phyloP scores from a whole-genome alignment of 2,113 vertebrate genomes.

The Aphyosemion australe region DNA sequence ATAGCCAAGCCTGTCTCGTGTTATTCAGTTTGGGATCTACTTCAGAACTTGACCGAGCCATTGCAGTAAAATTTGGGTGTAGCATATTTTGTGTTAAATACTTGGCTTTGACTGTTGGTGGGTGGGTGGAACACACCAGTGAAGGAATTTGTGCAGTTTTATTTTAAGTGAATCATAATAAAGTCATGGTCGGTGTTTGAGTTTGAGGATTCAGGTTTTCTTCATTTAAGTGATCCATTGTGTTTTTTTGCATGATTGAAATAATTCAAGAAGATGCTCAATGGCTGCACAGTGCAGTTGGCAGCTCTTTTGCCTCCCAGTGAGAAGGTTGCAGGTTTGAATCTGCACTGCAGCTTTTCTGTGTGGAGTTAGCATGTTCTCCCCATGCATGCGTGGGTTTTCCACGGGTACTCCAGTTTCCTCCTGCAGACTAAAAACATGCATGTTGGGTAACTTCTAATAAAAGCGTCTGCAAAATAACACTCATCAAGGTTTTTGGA shows the following conservation, averaged over 20 bases:
- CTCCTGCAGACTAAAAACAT: too few species aligned
- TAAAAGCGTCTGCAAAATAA: too few species aligned
- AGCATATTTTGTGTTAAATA: conserved; percentile 10
- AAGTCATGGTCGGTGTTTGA: neutral
- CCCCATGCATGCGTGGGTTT: too few species aligned
- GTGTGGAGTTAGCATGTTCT: too few species aligned
- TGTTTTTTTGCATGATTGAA: neutral
- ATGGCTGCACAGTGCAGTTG: neutral
- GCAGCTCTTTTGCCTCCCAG: too few species aligned
- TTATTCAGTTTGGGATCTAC: conserved; percentile 13
- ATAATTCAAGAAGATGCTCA: neutral
- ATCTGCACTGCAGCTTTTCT: too few species aligned
- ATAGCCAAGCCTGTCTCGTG: conserved; percentile 24
- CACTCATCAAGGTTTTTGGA: too few species aligned
- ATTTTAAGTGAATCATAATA: neutral
- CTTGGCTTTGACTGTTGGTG: conserved; percentile 22
- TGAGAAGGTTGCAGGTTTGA: too few species aligned
- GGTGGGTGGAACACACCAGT: conserved; percentile 2
- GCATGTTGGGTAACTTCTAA: too few species aligned
- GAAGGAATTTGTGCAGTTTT: neutral
- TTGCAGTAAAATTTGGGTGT: conserved; percentile 15
- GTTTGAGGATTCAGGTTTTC: neutral
- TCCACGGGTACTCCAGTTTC: too few species aligned
- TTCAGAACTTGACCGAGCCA: conserved; percentile 9
- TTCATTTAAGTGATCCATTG: neutral